These are phyloP conservation scores for Stomatorhinus ivindoensis DNA, from an alignment of 2,113 vertebrate genomes.

Conservation along the genomic window DNA sequence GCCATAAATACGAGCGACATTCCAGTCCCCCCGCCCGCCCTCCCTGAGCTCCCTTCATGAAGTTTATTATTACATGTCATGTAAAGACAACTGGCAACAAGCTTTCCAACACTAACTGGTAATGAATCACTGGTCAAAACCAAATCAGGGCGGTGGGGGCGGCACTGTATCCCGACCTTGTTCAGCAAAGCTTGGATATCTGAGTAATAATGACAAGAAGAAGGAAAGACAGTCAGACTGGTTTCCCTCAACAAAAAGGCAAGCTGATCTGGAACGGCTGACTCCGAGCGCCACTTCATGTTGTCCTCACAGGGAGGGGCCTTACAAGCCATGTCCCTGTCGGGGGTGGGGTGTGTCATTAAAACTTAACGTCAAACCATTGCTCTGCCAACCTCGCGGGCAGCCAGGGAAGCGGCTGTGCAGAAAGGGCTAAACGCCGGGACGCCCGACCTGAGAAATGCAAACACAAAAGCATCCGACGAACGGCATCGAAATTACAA, in stretches of 20 bases:
- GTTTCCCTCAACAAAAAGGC: neutral
- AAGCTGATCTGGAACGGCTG: neutral
- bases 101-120: constrained; percentile 21
- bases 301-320: neutral
- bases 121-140: constrained; percentile 7
- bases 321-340: neutral
- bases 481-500: neutral
- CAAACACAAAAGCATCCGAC: neutral
- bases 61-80: constrained; percentile 12
- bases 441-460: neutral
- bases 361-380: neutral
- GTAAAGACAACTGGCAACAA: neutral
- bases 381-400: neutral
- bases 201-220: neutral
- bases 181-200: neutral
- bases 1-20: constrained; percentile 11
- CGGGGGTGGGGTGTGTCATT: neutral
- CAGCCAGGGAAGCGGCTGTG: neutral
- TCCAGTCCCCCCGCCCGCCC: neutral
- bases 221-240: neutral
- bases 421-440: neutral
- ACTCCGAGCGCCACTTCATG: neutral
- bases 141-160: neutral
- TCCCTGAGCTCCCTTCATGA: constrained; percentile 18
- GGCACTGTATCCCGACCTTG: neutral